Base-by-base conservation (phyloP, 2,888 invertebrate species). In the Drosophila siamana region DNA sequence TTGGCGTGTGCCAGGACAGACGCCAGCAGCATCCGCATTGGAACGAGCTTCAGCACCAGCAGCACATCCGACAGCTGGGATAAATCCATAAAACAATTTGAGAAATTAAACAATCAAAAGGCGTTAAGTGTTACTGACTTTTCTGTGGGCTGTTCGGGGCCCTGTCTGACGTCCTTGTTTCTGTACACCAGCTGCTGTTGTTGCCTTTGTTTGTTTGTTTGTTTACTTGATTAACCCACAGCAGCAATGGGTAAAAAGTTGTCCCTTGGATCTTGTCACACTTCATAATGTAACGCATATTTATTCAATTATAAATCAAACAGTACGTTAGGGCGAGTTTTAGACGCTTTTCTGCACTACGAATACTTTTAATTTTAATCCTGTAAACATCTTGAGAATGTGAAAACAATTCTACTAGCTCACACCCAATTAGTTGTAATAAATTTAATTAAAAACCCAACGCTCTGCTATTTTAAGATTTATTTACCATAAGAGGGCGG, bases 81-180 rank as follows among this genome's bases (percentile, higher is more conserved):
- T 86, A 86, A 86, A 88, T 88, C 89, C 85, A 86, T 86, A 86
- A 88, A 88, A 86, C 85, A 86, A 86, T 86, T 86, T 86, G 85
- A 88, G 85, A 86, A 88, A 86, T 86, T 86, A 86, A 86, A 86
- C 85, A 86, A 86, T 86, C 89, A 86, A 86, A 86, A 86, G 89
- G 87, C 89, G 85, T 86, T 86, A 86, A 86, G 89, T 88, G 79
- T 78, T 80, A 69, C 84, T 78, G 81, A 78, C 88, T 88, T 87
- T 68, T 73, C 62, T 64, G 46, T 63, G 52, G 44, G 78, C 54
- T 60, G 50, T 33, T 50, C 13, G 24, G 56, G 38, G 19, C 16
- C 13, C 15, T 62, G 28, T 22, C 44, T 56, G 48, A 65, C 48
- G 44, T 54, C 50, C 6, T 16, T 44, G 28, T 44, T 24, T n/a